Percentiles rank a stretch among this genome's conserved stretches.
These are phyloP conservation scores for Lithosia quadra DNA, from an alignment of 2,888 invertebrate genomes.

Conservation along the genomic window DNA sequence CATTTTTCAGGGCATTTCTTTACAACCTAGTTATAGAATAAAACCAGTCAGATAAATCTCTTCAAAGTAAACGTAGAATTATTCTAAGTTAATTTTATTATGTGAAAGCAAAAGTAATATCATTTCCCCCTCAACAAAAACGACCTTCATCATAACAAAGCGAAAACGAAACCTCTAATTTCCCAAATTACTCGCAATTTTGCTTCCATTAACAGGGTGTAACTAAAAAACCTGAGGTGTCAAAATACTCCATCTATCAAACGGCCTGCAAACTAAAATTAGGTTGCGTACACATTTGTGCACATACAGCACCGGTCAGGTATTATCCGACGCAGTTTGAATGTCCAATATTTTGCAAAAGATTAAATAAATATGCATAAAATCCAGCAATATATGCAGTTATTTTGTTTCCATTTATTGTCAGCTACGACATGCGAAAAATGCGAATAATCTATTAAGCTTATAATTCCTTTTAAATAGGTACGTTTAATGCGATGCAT, in stretches of 20 bases:
- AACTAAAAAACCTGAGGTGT: constrained; percentile 47
- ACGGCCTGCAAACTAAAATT: constrained; percentile 34
- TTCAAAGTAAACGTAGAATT: neutral
- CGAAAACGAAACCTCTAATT: constrained; percentile 28
- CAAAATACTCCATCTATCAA: constrained; percentile 51
- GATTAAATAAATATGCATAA: neutral
- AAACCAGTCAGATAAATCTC: neutral
- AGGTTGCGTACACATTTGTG: neutral
- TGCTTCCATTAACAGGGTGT: constrained; percentile 41
- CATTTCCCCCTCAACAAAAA: constrained; percentile 25
- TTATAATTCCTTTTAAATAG: neutral
- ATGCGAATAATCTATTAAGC: too few relatives aligned
- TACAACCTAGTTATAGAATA: neutral
- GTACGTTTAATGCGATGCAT: neutral
- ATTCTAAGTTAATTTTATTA: neutral
- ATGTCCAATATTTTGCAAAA: neutral
- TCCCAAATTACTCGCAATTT: constrained; percentile 47
- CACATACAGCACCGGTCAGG: neutral
- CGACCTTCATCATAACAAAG: constrained; percentile 19
- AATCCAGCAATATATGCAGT: neutral
- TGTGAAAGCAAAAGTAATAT: constrained; percentile 11
- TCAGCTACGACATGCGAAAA: too few relatives aligned
- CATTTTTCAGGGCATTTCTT: too few relatives aligned
- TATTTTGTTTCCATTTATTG: neutral
- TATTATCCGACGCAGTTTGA: neutral